Percentiles rank a stretch among this genome's conserved stretches.
Conservation (phyloP, 2,113 vertebrate species). For the Catharus bicknelli region DNA sequence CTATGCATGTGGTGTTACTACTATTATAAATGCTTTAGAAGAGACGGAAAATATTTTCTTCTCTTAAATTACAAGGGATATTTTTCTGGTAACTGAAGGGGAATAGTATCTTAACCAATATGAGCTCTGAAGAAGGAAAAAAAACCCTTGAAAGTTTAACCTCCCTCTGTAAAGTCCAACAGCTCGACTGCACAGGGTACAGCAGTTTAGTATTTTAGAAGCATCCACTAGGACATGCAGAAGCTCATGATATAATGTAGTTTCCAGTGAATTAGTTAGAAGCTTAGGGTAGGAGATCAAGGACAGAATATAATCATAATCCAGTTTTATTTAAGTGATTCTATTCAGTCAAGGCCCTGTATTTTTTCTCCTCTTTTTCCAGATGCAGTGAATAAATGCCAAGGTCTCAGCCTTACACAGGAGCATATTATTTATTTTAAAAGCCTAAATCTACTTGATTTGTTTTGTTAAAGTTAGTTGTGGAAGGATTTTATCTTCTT, state of each 20-base stretch:
- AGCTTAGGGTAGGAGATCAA: constrained; percentile 19
- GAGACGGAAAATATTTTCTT: not conserved
- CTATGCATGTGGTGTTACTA: fast-evolving
- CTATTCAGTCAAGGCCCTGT: constrained; percentile 41
- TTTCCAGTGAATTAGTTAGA: not conserved
- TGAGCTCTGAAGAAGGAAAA: constrained; percentile 23
- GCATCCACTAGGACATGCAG: not conserved
- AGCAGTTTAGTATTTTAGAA: not conserved
- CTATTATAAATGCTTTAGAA: not conserved
- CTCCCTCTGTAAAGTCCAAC: not conserved
- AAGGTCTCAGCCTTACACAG: constrained; percentile 5
- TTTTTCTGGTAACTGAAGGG: not conserved
- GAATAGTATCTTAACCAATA: not conserved
- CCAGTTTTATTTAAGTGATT: constrained; percentile 47
- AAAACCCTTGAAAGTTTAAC: not conserved
- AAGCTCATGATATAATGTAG: not conserved
- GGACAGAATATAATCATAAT: constrained; percentile 46
- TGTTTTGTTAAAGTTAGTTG: not conserved
- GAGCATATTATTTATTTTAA: constrained; percentile 9
- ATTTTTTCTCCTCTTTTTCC: constrained; percentile 33
- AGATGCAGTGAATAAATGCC: constrained; percentile 51
- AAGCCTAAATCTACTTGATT: not conserved
- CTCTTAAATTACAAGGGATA: not conserved
- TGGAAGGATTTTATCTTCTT: not conserved
- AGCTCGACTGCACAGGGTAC: not conserved